A percentile compares a stretch with the other conserved stretches of the same genome.
Evolutionary conservation across 1,140 invertebrate species (phyloP).

Genomic region (Himalopsyche phryganea): DNA sequence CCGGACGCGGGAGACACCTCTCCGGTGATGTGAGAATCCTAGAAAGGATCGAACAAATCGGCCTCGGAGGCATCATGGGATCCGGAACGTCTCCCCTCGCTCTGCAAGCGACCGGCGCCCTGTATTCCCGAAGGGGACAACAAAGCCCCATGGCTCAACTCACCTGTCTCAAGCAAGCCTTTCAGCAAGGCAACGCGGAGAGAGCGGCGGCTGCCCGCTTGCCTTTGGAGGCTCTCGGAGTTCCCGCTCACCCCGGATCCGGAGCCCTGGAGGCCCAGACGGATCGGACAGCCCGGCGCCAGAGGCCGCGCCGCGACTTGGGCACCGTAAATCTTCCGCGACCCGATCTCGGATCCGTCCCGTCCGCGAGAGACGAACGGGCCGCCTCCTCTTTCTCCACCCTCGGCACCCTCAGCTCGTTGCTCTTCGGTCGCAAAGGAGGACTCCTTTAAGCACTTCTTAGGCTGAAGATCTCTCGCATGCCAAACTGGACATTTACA

Average conservation of each 20-base stretch:
- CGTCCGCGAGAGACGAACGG: constrained; percentile 36
- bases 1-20: constrained; percentile 47
- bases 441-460: constrained; percentile 62
- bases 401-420: constrained; percentile 72
- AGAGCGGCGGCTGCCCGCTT: constrained; percentile 39
- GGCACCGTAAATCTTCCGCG: constrained; percentile 53
- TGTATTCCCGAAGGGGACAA: constrained; percentile 54
- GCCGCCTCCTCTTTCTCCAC: constrained; percentile 52
- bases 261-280: constrained; percentile 49
- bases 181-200: constrained; percentile 47
- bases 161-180: constrained; percentile 63
- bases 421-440: constrained; percentile 79
- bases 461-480: constrained; percentile 8
- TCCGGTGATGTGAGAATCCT: constrained; percentile 57
- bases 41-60: constrained; percentile 66
- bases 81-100: constrained; percentile 55
- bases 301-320: constrained; percentile 55
- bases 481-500: constrained; percentile 23
- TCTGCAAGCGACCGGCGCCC: constrained; percentile 56
- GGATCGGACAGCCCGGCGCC: constrained; percentile 38
- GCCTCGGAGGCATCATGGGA: constrained; percentile 64
- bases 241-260: constrained; percentile 54
- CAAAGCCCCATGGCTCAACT: constrained; percentile 72
- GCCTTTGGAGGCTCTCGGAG: constrained; percentile 37
- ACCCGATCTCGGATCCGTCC: constrained; percentile 28